Evolutionary conservation across 2,797 vertebrate genomes (phyloP), one percentile per base, ranked within the genome.

Genomic region (Morelia viridis): DNA sequence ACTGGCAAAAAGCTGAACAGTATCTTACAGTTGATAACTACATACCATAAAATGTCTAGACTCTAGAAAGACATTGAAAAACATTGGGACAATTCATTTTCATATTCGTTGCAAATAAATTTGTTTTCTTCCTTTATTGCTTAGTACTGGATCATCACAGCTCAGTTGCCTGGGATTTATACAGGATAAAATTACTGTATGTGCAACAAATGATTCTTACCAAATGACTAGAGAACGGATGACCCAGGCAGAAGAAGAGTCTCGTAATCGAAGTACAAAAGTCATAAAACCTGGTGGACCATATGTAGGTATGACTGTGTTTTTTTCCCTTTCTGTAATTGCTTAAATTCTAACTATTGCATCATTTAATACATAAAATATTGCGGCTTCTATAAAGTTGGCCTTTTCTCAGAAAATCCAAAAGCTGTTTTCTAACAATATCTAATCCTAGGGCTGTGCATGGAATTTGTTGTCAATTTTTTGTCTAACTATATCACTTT

Each of bases 121-220:
- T 88, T 61, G 31, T 92, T 91, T 61, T 93, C 80, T 97, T 92
- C 94, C 91, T 85, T 90, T 94, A 68, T 94, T 94, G 95, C 94
- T 95, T 96, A 99, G 99, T 97, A 98, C 98, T 96, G 98, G 98
- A 97, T 96, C 96, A 93, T 98, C 98, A 83, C 98, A 98, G 94
- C 97, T 99, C 96, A 98, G 97, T 94, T 98, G 98, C 95, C 96
- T 98, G 97, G 98, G 98, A 91, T 96, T 97, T 24, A 97, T 99
- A 95, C 98, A 99, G 97, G 98, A 98, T 97, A 99, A 98, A 97
- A 98, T 99, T 97, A 99, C 98, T 76, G 97, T 99, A 92, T 98
- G 98, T 94, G 98, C 98, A 96, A 98, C 98, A 92, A 99, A 98
- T 89, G 98, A 98, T 96, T 98, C 98, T 31, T 98, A 98, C 97